Evolutionary conservation across 2,888 invertebrate genomes (phyloP), one percentile per base, ranked within the genome.

Genomic region (Anagyrus pseudococci): DNA sequence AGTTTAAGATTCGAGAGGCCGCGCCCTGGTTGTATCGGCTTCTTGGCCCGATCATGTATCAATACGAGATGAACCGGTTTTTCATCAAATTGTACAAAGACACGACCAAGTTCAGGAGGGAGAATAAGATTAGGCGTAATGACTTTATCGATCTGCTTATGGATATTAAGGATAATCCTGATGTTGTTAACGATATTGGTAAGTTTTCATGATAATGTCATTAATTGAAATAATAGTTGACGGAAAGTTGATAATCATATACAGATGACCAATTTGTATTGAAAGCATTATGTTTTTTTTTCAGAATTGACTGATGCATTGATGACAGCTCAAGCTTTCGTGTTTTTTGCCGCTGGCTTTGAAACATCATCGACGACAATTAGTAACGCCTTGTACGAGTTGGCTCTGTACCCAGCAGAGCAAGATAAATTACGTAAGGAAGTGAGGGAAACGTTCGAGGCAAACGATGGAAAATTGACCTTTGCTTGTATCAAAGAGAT

Each of bases 271-370:
- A 15, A 8, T 57, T 29, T 43, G 37, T 23, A 19, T 57, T 44
- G n/a, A n/a, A n/a, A n/a, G n/a, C n/a, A n/a, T 50, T 49, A 20
- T 50, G 33, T 37, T 41, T 46, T 19, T 52, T 55, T 37, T 70
- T 6, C 68, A 79, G 79, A 75, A 50, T 70, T 81, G 33, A 77
- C 77, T 1, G 78, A 81, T 63, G 67, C 64, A 4, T 61, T 78
- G 6, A 69, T 82, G 7, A 74, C 79, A 1, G 79, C 83, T 1
- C 82, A 83, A 48, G 76, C 80, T 1, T 79, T 82, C 40, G 75
- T 83, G 13, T 84, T 84, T 67, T 81, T 83, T 61, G 25, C 79
- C 46, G 84, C 82, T 40, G 84, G 84, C 13, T 83, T 82, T 64
- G 83, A 83, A 69, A 83, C 83, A 0, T 82, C 82, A 0, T 81